These are phyloP conservation scores for Mactra quadrangularis DNA, from an alignment of 1,140 invertebrate species.

Conservation along the genomic window DNA sequence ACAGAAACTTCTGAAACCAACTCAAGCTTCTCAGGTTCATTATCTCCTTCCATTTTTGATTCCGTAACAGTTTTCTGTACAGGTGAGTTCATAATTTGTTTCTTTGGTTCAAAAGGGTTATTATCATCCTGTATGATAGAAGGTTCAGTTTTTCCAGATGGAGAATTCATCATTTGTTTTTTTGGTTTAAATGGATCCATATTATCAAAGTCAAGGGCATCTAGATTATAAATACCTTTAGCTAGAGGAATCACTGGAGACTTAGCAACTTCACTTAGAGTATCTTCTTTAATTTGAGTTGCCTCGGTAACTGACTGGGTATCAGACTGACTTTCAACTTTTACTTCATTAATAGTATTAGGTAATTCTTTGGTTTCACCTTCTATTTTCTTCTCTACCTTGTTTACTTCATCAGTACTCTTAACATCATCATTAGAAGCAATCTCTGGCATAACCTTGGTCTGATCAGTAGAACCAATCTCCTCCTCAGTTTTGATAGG, in stretches of 20 bases:
- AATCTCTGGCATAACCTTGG: not conserved
- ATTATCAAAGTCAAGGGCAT: slow-evolving; percentile 40
- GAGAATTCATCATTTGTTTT: slow-evolving; percentile 47
- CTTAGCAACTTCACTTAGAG: not conserved
- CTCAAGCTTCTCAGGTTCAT: not conserved
- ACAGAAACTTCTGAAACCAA: slow-evolving; percentile 4
- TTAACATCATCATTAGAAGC: not conserved
- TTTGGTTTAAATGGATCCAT: slow-evolving; percentile 51
- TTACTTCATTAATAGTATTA: not conserved
- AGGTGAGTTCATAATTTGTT: slow-evolving; percentile 37
- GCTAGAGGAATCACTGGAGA: slow-evolving; percentile 31
- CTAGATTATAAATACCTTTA: slow-evolving; percentile 25
- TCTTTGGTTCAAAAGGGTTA: slow-evolving; percentile 55
- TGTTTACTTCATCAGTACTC: not conserved
- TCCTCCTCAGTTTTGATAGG: not conserved
- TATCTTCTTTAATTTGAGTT: not conserved
- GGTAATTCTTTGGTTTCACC: not conserved
- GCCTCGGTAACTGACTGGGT: not conserved
- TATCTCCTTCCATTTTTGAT: not conserved
- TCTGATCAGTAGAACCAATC: not conserved
- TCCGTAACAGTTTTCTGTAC: not conserved
- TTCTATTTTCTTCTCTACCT: too few relatives aligned
- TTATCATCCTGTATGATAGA: not conserved
- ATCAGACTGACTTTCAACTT: not conserved
- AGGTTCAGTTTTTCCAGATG: not conserved